Percentiles rank a stretch among this genome's conserved stretches.
Conservation (phyloP, 2,113 vertebrate genomes). For the Xiphophorus maculatus region DNA sequence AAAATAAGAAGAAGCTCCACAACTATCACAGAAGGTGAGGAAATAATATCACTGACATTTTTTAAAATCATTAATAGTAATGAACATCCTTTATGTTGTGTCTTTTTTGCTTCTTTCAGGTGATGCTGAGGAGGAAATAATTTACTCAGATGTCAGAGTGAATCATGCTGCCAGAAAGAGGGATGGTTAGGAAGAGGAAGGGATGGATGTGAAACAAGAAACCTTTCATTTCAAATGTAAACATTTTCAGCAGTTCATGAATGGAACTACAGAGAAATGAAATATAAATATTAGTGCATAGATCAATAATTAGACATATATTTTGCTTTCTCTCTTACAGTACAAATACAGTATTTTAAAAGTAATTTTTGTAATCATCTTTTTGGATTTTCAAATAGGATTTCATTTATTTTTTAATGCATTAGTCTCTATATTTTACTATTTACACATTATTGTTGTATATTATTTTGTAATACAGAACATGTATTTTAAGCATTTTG, state of each 20-base stretch:
- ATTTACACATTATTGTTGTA: too few species aligned
- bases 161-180: background rate
- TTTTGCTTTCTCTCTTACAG: too few species aligned
- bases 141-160: constrained; percentile 32
- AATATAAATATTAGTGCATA: background rate
- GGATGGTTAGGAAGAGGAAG: background rate
- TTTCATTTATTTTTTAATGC: too few species aligned
- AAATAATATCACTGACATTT: background rate
- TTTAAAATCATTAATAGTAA: background rate
- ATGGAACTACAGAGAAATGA: background rate
- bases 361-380: too few species aligned
- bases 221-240: background rate
- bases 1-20: background rate
- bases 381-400: too few species aligned
- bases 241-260: background rate
- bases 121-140: constrained; percentile 1
- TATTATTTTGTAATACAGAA: too few species aligned
- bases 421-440: too few species aligned
- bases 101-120: constrained; percentile 2
- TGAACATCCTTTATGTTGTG: background rate
- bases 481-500: too few species aligned
- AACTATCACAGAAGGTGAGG: constrained; percentile 1
- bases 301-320: too few species aligned
- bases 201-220: background rate
- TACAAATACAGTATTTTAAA: too few species aligned